A percentile compares a stretch with the other conserved stretches of the same genome.
These are phyloP conservation scores for Parauchenoglanis ngamensis DNA, from an alignment of 2,797 vertebrate genomes.

Conservation along the genomic window DNA sequence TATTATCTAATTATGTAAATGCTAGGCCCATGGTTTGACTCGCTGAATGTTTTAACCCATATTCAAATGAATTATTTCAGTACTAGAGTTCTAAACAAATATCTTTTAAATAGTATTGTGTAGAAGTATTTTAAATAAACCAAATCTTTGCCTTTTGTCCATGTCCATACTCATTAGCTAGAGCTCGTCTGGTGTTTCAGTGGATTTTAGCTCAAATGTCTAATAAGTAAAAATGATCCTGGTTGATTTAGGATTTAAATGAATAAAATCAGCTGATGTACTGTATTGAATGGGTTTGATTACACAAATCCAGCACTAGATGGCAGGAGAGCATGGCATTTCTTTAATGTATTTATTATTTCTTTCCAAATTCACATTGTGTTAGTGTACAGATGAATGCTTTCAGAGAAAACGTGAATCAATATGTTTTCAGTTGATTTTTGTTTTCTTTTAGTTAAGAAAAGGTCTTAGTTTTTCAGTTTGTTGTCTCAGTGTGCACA, in stretches of 20 bases:
- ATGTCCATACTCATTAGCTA: background rate
- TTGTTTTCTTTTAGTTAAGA: background rate
- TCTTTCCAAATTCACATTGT: background rate
- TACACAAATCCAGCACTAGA: conserved; percentile 31
- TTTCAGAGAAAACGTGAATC: background rate
- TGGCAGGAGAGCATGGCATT: conserved; percentile 40
- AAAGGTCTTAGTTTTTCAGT: background rate
- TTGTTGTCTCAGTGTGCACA: no score
- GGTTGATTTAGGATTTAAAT: background rate
- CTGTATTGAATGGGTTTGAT: background rate
- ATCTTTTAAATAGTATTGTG: background rate
- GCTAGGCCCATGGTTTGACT: background rate
- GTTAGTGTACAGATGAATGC: background rate
- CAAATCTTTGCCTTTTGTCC: background rate
- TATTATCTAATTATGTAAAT: background rate
- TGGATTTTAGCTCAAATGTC: background rate
- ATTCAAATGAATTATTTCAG: background rate
- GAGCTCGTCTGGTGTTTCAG: background rate
- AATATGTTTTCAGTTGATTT: background rate
- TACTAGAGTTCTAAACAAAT: background rate
- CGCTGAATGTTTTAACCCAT: background rate
- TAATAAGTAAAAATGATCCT: background rate
- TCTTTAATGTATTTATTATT: no score
- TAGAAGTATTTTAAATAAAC: background rate
- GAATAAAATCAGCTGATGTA: background rate